These are phyloP conservation scores for Andrena minutula DNA, from an alignment of 2,888 invertebrate genomes.

Conservation along the genomic window DNA sequence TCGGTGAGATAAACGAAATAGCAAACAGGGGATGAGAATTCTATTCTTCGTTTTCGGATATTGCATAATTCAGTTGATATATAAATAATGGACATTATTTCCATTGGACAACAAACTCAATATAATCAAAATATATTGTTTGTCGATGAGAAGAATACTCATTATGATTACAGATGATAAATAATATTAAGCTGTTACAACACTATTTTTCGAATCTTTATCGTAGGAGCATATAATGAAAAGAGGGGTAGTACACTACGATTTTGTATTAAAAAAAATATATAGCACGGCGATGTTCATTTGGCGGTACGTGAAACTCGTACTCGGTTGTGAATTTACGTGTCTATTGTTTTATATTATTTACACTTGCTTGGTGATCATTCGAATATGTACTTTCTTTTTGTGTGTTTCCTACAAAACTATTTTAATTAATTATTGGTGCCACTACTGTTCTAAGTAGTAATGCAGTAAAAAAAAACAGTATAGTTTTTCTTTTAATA, in stretches of 20 bases:
- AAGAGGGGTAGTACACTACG: conserved; percentile 30
- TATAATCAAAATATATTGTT: conserved; percentile 41
- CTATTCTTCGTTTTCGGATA: conserved; percentile 9
- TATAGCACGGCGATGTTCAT: neutral
- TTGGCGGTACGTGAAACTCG: neutral
- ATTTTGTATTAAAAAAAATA: conserved; percentile 54
- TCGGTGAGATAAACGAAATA: neutral
- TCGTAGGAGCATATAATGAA: conserved; percentile 43
- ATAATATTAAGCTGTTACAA: conserved; percentile 58
- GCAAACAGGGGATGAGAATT: conserved; percentile 9
- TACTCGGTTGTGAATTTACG: neutral
- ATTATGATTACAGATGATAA: conserved; percentile 39
- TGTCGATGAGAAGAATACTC: conserved; percentile 45
- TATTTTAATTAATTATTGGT: neutral
- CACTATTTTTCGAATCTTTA: conserved; percentile 62
- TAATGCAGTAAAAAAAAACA: neutral
- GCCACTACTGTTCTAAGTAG: neutral
- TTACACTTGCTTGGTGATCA: neutral
- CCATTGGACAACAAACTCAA: conserved; percentile 14
- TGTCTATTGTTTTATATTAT: neutral
- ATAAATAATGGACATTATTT: conserved; percentile 9
- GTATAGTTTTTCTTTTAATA: conserved; percentile 27
- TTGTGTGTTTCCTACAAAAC: neutral
- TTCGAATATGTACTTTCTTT: neutral
- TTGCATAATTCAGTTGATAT: conserved; percentile 10